phyloP scores from a whole-genome alignment of 2,113 vertebrate species.

The Cricetomys ansorgei region DNA sequence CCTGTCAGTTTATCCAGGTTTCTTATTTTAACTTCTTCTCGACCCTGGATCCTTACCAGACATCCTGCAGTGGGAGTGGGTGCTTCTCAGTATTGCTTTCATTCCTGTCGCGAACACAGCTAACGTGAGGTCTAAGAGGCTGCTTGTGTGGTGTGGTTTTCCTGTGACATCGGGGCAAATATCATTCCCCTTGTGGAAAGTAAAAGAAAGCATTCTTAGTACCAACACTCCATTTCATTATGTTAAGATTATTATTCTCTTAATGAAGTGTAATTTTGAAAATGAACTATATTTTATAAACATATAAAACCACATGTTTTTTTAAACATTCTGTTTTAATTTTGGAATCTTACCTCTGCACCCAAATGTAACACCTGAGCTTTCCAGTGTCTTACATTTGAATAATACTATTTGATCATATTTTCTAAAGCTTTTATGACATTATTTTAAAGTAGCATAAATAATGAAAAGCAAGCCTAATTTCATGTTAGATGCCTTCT shows the following conservation, averaged over 20 bases:
- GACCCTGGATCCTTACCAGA: slow-evolving; percentile 21
- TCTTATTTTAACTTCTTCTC: slow-evolving; percentile 16
- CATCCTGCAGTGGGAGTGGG: not conserved
- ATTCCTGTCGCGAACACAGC: not conserved
- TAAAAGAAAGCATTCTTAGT: slow-evolving; percentile 52
- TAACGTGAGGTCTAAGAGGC: slow-evolving; percentile 32
- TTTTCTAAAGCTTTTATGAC: slow-evolving; percentile 77
- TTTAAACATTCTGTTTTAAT: slow-evolving; percentile 36
- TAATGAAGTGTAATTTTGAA: slow-evolving; percentile 58
- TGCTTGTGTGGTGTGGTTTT: not conserved
- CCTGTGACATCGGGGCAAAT: slow-evolving; percentile 64
- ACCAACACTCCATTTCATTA: slow-evolving; percentile 38
- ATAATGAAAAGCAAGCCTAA: slow-evolving; percentile 82
- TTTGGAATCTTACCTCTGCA: not conserved
- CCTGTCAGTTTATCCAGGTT: not conserved
- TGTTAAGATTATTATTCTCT: not conserved
- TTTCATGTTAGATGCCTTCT: slow-evolving; percentile 78
- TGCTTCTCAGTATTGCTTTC: not conserved
- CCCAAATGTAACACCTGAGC: slow-evolving; percentile 44
- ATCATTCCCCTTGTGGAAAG: not conserved
- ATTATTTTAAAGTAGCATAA: slow-evolving; percentile 79
- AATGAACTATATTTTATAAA: not conserved
- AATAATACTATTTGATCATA: slow-evolving; percentile 80
- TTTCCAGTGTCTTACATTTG: slow-evolving; percentile 64
- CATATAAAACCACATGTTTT: not conserved